Evolutionary conservation across 1,140 invertebrate genomes (phyloP).

Genomic region (Oryctes rhinoceros): DNA sequence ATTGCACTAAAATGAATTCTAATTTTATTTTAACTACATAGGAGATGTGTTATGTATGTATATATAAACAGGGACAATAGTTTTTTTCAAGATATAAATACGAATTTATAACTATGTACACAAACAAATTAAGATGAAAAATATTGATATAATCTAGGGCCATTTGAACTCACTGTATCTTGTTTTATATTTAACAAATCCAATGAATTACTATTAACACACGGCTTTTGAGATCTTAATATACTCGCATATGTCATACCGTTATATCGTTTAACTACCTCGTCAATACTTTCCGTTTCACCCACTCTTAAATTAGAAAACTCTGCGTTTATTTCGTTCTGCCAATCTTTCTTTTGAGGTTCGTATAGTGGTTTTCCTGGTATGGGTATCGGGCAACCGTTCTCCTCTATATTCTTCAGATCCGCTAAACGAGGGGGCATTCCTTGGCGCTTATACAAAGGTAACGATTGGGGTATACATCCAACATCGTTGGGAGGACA

Average conservation of each 20-base stretch:
- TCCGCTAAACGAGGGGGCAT: constrained; percentile 29
- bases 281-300: constrained; percentile 54
- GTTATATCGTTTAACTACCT: constrained; percentile 59
- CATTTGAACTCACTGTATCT: constrained; percentile 44
- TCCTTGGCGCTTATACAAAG: constrained; percentile 63
- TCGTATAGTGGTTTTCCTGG: constrained; percentile 52
- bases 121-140: constrained; percentile 49
- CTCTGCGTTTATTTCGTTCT: constrained; percentile 56
- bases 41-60: constrained; percentile 35
- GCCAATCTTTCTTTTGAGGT: constrained; percentile 47
- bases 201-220: constrained; percentile 46
- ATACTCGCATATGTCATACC: constrained; percentile 59
- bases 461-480: constrained; percentile 57
- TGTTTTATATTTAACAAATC: constrained; percentile 46
- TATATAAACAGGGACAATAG: constrained; percentile 36
- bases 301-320: constrained; percentile 54
- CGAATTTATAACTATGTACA: constrained; percentile 43
- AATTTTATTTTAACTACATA: constrained; percentile 25
- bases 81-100: constrained; percentile 36
- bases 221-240: constrained; percentile 47
- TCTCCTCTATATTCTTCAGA: constrained; percentile 52
- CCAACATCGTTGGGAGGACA: not conserved
- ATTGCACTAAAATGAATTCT: constrained; percentile 36
- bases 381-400: constrained; percentile 45
- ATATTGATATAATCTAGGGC: constrained; percentile 54